Evolutionary conservation across 2,888 invertebrate species (phyloP), one percentile per base, ranked within the genome.

Genomic region (Stenichneumon culpator): DNA sequence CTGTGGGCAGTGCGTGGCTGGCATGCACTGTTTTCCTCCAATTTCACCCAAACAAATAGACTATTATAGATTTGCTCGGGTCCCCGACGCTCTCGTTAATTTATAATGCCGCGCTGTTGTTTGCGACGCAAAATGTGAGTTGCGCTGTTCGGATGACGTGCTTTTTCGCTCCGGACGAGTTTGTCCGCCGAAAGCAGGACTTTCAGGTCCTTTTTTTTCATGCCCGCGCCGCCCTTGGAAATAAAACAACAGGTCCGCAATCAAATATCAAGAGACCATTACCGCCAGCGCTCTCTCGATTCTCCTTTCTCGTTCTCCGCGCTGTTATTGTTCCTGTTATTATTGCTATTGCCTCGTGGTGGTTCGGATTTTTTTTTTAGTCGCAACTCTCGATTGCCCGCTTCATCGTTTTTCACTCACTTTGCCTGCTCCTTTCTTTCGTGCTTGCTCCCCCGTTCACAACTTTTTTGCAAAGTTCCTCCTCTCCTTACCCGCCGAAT

Each of bases 41-140:
- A 92, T 91, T 91, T 91, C 88, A 89, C 89, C 89, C 90, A 90
- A 90, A 91, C 92, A 91, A 91, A 91, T 90, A 91, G 87, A 85
- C 88, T 84, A 88, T 90, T 92, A 91, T 90, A 91, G 91, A 91
- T 91, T 91, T 89, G 89, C 87, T 75, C 50, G 65, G 47, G 44
- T 39, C 22, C 50, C 47, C 67, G 85, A 83, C 87, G 86, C 84
- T 81, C 88, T 90, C 90, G 88, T 91, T 89, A 91, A 90, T 91
- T 90, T 88, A 88, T 90, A 90, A 91, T 89, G 87, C 68, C 79
- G 86, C 74, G 82, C 90, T 89, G 89, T 92, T 91, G 90, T 44
- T 44, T 91, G 81, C 86, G 79, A 79, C 69, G 60, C 83, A 87
- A 87, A 89, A 89, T 87, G 86, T 86, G 86, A 54, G 83, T 75